Percentiles rank a stretch among this genome's conserved stretches.
phyloP scores from a whole-genome alignment of 2,113 vertebrate genomes.

The Scatophagus argus region DNA sequence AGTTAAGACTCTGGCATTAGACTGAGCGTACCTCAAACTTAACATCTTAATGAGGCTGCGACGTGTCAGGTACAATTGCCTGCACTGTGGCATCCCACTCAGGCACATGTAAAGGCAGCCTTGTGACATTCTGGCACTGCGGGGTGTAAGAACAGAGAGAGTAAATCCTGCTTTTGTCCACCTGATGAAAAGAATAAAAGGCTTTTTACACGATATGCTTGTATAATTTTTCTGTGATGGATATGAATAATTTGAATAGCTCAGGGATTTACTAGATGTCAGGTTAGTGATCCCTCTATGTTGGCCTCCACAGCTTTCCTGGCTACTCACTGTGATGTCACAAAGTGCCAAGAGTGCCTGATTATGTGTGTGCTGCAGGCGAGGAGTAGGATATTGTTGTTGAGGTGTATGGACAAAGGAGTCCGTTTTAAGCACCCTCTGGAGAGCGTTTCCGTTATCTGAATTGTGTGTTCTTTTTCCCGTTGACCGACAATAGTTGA shows the following conservation, averaged over 20 bases:
- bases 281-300: conserved; percentile 9
- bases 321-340: conserved; percentile 33
- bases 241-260: conserved; percentile 21
- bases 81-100: conserved; percentile 11
- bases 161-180: conserved; percentile 26
- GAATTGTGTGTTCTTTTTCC: conserved; percentile 3
- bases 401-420: conserved; percentile 41
- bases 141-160: background rate
- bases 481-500: conserved; percentile 11
- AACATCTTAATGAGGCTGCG: background rate
- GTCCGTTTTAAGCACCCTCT: conserved; percentile 31
- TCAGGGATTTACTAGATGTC: conserved; percentile 28
- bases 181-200: conserved; percentile 4
- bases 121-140: background rate
- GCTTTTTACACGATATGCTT: background rate
- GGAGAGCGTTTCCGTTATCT: conserved; percentile 23
- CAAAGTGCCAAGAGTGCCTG: conserved; percentile 3
- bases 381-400: conserved; percentile 13
- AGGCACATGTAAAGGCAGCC: background rate
- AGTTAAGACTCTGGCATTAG: background rate
- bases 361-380: background rate
- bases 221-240: background rate
- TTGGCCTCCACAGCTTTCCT: background rate
- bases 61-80: background rate
- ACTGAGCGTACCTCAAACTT: background rate